Percentiles rank a stretch among this genome's conserved stretches.
phyloP scores from a whole-genome alignment of 2,113 vertebrate species.

The Isichthys henryi region DNA sequence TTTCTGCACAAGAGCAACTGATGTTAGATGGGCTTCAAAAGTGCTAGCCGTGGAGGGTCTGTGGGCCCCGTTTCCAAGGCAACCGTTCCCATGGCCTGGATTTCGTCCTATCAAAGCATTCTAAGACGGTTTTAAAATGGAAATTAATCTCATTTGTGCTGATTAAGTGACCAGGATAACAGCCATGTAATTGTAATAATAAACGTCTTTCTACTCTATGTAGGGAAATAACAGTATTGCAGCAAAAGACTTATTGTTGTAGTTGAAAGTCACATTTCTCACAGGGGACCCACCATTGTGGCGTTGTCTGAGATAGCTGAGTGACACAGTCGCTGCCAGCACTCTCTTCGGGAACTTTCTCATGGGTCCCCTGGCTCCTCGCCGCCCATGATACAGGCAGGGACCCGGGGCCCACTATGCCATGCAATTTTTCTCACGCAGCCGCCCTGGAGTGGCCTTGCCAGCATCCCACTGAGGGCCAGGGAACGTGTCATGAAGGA shows the following conservation, averaged over 20 bases:
- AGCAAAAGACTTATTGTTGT: constrained; percentile 50
- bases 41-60: constrained; percentile 40
- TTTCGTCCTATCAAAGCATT: constrained; percentile 44
- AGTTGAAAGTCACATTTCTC: constrained; percentile 41
- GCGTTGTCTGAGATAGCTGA: constrained; percentile 38
- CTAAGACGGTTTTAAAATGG: constrained; percentile 50
- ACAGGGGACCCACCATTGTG: constrained; percentile 36
- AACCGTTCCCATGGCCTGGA: constrained; percentile 54
- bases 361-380: not conserved
- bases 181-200: constrained; percentile 51
- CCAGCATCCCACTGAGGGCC: not conserved
- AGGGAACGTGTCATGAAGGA: not conserved
- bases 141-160: constrained; percentile 62
- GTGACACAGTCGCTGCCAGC: constrained; percentile 31
- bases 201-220: constrained; percentile 38
- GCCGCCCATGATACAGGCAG: not conserved
- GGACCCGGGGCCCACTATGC: not conserved
- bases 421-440: not conserved
- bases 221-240: constrained; percentile 41
- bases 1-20: constrained; percentile 39
- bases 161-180: constrained; percentile 62
- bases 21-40: constrained; percentile 53
- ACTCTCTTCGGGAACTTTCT: not conserved
- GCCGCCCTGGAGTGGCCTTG: not conserved
- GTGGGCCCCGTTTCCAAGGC: constrained; percentile 39